A percentile compares a stretch with the other conserved stretches of the same genome.
Conservation (phyloP, 2,888 invertebrate genomes). For the Melanchra persicariae region DNA sequence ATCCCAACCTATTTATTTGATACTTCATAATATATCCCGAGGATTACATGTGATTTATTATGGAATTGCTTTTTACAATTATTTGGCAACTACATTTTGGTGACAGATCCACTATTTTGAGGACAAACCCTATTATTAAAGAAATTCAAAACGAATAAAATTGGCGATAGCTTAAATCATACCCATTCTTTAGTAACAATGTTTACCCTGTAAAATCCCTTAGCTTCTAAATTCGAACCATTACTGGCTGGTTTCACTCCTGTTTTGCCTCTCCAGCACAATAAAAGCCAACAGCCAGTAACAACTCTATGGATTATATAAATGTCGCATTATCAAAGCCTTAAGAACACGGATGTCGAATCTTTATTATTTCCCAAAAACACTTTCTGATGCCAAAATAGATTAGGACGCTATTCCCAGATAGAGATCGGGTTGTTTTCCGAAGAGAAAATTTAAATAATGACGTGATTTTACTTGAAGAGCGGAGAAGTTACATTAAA, state of each 20-base stretch:
- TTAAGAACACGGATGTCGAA: constrained; percentile 50
- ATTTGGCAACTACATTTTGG: no score
- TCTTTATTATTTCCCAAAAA: constrained; percentile 58
- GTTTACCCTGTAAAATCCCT: neutral
- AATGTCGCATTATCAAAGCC: constrained; percentile 48
- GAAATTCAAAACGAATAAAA: no score
- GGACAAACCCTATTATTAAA: no score
- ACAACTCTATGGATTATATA: constrained; percentile 41
- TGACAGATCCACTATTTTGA: no score
- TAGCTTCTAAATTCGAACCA: constrained; percentile 27
- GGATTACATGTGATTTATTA: no score
- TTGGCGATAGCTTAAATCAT: no score
- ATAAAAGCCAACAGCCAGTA: constrained; percentile 38
- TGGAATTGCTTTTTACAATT: no score
- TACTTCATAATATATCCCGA: no score
- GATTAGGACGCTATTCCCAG: constrained; percentile 59
- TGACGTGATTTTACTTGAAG: constrained; percentile 56
- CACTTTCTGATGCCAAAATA: constrained; percentile 63
- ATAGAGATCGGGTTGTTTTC: constrained; percentile 66
- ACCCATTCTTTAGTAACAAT: no score
- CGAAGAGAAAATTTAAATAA: constrained; percentile 67
- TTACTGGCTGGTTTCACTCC: constrained; percentile 4
- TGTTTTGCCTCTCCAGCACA: neutral
- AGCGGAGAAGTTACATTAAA: constrained; percentile 66
- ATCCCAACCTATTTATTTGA: no score